These are phyloP conservation scores for Agonopterix arenella DNA, from an alignment of 2,888 invertebrate species.

Conservation along the genomic window DNA sequence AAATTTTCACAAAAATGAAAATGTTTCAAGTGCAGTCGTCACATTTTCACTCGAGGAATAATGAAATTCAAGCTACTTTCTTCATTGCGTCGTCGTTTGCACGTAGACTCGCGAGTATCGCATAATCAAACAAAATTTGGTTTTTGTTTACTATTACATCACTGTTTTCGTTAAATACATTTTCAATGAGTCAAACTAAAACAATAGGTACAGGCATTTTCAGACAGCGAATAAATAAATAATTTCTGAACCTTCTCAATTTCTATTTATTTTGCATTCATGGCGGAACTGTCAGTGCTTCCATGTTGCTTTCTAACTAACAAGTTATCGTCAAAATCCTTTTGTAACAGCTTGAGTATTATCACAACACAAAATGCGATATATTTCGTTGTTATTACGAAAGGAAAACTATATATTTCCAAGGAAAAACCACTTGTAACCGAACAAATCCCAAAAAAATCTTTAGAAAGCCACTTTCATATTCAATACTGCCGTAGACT, in stretches of 20 bases:
- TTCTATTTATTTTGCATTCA: constrained; percentile 78
- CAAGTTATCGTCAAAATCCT: constrained; percentile 12
- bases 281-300: constrained; percentile 78
- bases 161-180: constrained; percentile 9
- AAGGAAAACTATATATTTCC: constrained; percentile 2
- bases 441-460: constrained; percentile 35
- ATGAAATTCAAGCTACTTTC: constrained; percentile 16
- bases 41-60: constrained; percentile 2
- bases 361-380: constrained; percentile 16
- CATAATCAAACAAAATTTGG: constrained; percentile 3
- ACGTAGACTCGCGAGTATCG: constrained; percentile 8
- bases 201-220: constrained; percentile 19
- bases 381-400: constrained; percentile 5
- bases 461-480: constrained; percentile 70
- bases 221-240: constrained; percentile 8
- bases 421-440: constrained; percentile 15
- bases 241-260: constrained; percentile 53
- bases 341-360: constrained; percentile 10
- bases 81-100: constrained; percentile 15
- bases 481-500: constrained; percentile 13
- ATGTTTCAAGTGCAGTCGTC: too few relatives aligned
- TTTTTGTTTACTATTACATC: constrained; percentile 10
- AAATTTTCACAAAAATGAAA: too few relatives aligned
- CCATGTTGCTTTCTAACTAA: constrained; percentile 75
- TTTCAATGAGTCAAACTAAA: constrained; percentile 12